Conservation (phyloP, 2,888 invertebrate species). For the Eilema depressum region DNA sequence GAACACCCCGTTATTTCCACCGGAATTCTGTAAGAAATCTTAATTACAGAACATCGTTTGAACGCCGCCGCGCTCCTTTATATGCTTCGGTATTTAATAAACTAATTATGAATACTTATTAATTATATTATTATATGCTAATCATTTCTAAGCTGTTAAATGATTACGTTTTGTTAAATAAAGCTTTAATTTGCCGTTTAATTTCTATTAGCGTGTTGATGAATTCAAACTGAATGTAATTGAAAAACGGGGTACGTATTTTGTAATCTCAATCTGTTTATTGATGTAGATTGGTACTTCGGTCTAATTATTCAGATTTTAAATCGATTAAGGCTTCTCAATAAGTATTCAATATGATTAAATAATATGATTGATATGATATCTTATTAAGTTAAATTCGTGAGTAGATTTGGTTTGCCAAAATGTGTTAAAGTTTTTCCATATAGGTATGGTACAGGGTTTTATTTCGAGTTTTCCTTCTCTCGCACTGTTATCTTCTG, state of each 20-base stretch:
- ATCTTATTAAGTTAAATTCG: neutral
- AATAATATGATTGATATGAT: neutral
- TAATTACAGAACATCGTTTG: constrained; percentile 49
- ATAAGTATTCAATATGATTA: neutral
- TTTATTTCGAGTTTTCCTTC: no score
- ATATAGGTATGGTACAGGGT: no score
- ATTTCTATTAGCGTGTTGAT: constrained; percentile 32
- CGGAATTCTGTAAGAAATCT: constrained; percentile 52
- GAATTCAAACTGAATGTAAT: constrained; percentile 38
- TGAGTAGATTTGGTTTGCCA: neutral
- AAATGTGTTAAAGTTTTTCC: no score
- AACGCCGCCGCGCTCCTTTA: constrained; percentile 20
- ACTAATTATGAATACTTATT: constrained; percentile 26
- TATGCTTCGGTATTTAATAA: constrained; percentile 19
- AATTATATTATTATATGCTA: constrained; percentile 28
- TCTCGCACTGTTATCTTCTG: no score
- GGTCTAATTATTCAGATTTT: neutral
- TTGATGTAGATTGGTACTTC: neutral
- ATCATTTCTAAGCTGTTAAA: constrained; percentile 34
- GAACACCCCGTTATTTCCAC: constrained; percentile 44
- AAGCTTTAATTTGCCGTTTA: constrained; percentile 37
- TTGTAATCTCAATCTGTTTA: neutral
- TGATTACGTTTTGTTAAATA: constrained; percentile 40
- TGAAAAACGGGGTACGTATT: constrained; percentile 17
- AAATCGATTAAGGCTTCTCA: neutral